Evolutionary conservation across 2,888 invertebrate species (phyloP).

Genomic region (Empis livida): DNA sequence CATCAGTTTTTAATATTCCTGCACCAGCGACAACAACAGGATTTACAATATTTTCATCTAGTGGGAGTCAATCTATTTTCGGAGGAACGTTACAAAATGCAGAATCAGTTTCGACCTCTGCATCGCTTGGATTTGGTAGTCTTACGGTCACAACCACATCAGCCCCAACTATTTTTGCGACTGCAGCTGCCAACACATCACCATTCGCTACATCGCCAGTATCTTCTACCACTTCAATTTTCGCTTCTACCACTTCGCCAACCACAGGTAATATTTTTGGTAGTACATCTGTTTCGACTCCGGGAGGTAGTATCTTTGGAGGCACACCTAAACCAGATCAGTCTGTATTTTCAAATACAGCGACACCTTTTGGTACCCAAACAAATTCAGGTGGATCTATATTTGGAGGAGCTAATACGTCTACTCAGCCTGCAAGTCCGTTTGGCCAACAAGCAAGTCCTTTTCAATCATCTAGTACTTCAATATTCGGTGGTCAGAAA

Average conservation of each 20-base stretch:
- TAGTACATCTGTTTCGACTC: conserved; percentile 8
- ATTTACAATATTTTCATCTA: not conserved
- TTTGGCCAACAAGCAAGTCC: not conserved
- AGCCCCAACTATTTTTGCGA: conserved; percentile 11
- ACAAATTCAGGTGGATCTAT: conserved; percentile 15
- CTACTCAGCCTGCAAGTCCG: not conserved
- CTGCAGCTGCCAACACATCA: not conserved
- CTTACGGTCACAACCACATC: not conserved
- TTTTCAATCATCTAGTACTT: not conserved
- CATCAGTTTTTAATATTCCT: not conserved
- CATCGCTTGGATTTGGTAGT: conserved; percentile 1
- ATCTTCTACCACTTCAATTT: not conserved
- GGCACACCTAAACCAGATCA: conserved; percentile 14
- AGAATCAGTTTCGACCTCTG: conserved; percentile 4
- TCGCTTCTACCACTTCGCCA: not conserved
- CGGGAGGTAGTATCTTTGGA: conserved; percentile 19
- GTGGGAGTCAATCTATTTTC: conserved; percentile 5
- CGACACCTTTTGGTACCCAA: conserved; percentile 7
- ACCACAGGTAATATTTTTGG: conserved; percentile 19
- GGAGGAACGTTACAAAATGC: conserved; percentile 5
- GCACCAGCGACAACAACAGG: conserved; percentile 5
- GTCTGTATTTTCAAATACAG: conserved; percentile 14
- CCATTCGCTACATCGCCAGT: conserved; percentile 4
- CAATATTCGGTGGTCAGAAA: conserved; percentile 6
- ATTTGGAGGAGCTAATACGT: conserved; percentile 13